Evolutionary conservation across 2,113 vertebrate genomes (phyloP).

Genomic region (Trachemys scripta): DNA sequence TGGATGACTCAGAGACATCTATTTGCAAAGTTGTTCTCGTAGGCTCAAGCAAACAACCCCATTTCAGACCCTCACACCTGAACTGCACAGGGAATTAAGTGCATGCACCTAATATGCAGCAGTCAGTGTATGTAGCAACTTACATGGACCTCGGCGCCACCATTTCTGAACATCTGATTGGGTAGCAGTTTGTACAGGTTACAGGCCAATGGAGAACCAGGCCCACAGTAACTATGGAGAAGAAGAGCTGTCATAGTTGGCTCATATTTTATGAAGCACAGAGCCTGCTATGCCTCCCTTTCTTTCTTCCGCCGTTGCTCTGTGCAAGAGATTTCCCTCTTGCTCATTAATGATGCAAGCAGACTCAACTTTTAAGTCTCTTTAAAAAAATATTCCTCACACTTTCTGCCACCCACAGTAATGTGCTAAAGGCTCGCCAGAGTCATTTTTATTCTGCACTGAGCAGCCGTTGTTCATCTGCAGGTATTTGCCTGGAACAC

Average conservation of each 20-base stretch:
- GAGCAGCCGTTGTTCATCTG: not conserved
- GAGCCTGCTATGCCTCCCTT: not conserved
- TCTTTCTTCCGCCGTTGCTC: not conserved
- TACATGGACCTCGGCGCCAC: not conserved
- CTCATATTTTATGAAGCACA: slow-evolving; percentile 24
- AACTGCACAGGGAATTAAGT: not conserved
- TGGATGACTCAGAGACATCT: not conserved
- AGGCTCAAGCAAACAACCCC: not conserved
- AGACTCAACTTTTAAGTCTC: slow-evolving; percentile 3
- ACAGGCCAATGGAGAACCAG: not conserved
- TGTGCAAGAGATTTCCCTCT: not conserved
- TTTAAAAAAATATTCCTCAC: not conserved
- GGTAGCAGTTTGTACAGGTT: not conserved
- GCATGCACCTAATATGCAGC: not conserved
- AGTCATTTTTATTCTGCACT: slow-evolving; percentile 1
- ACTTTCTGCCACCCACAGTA: not conserved
- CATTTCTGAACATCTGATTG: not conserved
- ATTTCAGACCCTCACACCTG: fast-evolving
- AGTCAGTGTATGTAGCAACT: fast-evolving
- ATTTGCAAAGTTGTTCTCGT: not conserved
- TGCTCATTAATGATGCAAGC: slow-evolving; percentile 18
- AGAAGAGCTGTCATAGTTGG: slow-evolving; percentile 24
- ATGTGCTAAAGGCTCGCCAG: slow-evolving; percentile 3
- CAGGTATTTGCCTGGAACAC: slow-evolving; percentile 33
- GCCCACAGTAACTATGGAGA: not conserved